Base-by-base conservation (phyloP, 1,140 invertebrate species). In the Camponotus floridanus region DNA sequence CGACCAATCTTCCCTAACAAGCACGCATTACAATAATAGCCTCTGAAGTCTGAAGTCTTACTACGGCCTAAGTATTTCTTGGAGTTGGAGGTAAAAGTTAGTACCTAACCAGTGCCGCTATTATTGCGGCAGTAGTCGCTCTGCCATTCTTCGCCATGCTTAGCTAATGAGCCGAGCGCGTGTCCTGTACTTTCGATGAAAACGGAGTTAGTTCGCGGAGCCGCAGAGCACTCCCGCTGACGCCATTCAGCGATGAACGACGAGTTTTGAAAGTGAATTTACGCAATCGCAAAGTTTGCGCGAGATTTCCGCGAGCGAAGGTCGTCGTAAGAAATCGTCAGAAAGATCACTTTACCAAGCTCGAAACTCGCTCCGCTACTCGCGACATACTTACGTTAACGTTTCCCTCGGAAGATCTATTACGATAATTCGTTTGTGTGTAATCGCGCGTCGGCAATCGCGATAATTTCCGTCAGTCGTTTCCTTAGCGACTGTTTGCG, bases 111-210 rank as follows among this genome's bases (percentile, higher is more conserved):
- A 76, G 57, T 21, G 59, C 61, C 51, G 67, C 36, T 59, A 61
- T 83, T 83, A 83, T 74, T 83, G 79, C 39, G 61, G 13, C 76
- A 26, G 45, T 55, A 18, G 45, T 62, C 59, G 21, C 51, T 70
- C 33, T 59, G 80, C 71, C 80, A 62, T 74, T 87, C 62, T 79
- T 36, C 64, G 70, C 18, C 88, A 33, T 76, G 80, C 62, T 85
- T 81, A 85, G 76, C 76, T 90, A 90, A 90, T 87, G 88, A 90
- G 89, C 81, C 26, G 36, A 48, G 85, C 39, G 85, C 85, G 48
- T 86, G 74, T 86, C 61, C 61, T 62, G 84, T 78, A 87, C 79
- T 84, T 90, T 90, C 89, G 81, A 90, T 90, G 89, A 67, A 87
- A 90, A 90, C 88, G 76, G 76, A 87, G 85, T 90, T 90, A 87